Evolutionary conservation across 2,888 invertebrate genomes (phyloP).

Genomic region (Cryptus armator): DNA sequence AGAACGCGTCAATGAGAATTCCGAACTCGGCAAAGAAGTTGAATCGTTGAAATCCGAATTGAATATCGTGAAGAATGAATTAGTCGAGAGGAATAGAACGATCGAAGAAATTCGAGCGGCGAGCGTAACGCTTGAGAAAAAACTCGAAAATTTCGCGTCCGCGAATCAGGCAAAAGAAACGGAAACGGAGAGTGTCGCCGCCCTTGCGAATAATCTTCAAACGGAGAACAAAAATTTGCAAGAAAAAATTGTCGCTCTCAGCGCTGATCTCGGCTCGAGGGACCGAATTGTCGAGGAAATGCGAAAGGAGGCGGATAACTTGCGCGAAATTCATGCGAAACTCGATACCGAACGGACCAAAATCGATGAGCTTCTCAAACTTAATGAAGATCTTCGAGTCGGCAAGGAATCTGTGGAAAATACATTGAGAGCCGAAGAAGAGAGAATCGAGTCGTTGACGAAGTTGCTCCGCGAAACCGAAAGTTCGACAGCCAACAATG

Average conservation of each 20-base stretch:
- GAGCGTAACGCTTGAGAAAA: slow-evolving; percentile 59
- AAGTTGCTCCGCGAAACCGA: slow-evolving; percentile 75
- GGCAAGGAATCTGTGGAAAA: slow-evolving; percentile 86
- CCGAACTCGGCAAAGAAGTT: slow-evolving; percentile 84
- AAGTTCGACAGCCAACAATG: slow-evolving; percentile 75
- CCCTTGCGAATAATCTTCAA: slow-evolving; percentile 60
- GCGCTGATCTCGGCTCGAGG: slow-evolving; percentile 24
- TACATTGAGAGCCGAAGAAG: slow-evolving; percentile 83
- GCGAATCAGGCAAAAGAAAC: slow-evolving; percentile 69
- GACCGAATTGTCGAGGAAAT: slow-evolving; percentile 80
- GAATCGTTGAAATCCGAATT: slow-evolving; percentile 79
- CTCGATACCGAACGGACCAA: slow-evolving; percentile 74
- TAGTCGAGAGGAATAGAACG: slow-evolving; percentile 78
- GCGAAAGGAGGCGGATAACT: slow-evolving; percentile 85
- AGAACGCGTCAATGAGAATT: slow-evolving; percentile 61
- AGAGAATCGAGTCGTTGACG: slow-evolving; percentile 75
- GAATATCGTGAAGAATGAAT: slow-evolving; percentile 67
- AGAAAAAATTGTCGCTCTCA: slow-evolving; percentile 27
- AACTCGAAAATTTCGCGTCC: slow-evolving; percentile 69
- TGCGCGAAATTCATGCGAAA: slow-evolving; percentile 82
- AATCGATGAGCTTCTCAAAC: slow-evolving; percentile 73
- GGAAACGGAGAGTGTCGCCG: slow-evolving; percentile 59
- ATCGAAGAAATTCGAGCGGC: slow-evolving; percentile 81
- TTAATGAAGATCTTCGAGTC: slow-evolving; percentile 78
- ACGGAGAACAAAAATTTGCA: slow-evolving; percentile 56